Evolutionary conservation across 2,888 invertebrate genomes (phyloP).

Genomic region (Dichetophora obliterata): DNA sequence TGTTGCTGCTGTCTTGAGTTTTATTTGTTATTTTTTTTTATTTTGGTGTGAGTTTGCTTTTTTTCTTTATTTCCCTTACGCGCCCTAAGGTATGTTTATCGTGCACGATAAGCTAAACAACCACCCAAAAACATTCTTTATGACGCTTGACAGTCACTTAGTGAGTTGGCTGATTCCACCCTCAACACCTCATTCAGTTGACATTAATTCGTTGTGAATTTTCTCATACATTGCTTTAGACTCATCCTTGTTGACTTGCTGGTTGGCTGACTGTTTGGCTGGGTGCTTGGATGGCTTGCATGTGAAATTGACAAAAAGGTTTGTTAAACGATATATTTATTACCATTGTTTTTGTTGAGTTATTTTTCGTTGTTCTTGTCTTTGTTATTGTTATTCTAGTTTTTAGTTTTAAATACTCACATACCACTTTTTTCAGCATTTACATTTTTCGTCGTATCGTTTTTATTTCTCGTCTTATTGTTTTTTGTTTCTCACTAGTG

Average conservation of each 20-base stretch:
- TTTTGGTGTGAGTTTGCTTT: not conserved
- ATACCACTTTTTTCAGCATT: constrained; percentile 7
- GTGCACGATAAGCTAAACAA: not conserved
- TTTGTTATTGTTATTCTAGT: not conserved
- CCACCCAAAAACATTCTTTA: not conserved
- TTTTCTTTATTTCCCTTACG: not conserved
- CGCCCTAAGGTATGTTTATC: constrained; percentile 6
- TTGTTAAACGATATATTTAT: constrained; percentile 25
- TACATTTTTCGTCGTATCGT: not conserved
- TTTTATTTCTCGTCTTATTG: not conserved
- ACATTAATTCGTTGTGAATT: constrained; percentile 25
- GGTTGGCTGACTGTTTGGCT: not conserved
- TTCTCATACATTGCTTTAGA: not conserved
- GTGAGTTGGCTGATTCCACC: not conserved
- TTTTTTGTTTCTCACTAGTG: not conserved
- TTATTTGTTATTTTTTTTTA: not conserved
- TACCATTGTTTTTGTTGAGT: constrained; percentile 4
- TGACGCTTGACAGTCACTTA: not conserved
- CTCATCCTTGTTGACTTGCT: not conserved
- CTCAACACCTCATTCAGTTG: not conserved
- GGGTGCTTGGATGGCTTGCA: not conserved
- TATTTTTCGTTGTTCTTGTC: not conserved
- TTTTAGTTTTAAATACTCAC: not conserved
- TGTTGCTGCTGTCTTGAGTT: not conserved
- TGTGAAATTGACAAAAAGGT: constrained; percentile 27